Base-by-base conservation (phyloP, 2,888 invertebrate genomes). In the Phyllotreta cruciferae region DNA sequence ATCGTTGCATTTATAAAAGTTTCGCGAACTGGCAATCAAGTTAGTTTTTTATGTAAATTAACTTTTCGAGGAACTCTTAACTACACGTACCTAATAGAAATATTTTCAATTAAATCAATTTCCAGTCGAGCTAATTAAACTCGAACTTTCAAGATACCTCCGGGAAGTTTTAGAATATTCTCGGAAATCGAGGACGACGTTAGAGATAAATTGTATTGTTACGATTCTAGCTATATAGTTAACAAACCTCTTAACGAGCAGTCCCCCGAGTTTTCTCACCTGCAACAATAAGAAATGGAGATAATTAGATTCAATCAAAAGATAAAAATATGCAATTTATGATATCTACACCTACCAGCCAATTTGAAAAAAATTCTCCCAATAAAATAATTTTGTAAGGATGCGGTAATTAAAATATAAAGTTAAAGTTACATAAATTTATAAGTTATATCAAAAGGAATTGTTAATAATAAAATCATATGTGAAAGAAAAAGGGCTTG, bases 381-480 rank as follows among this genome's bases (percentile, higher is more conserved):
- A 24, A 24, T 24, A 24, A 24, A 24, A 24, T 24, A 1, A 24
- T 24, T 24, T 24, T 24, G 24, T 24, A 24, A 24, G 24, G 24
- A 24, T 24, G 24, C 24, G 4, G 4, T 1, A 24, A 24, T 24
- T 4, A 24, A 24, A n/a, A n/a, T n/a, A n/a, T n/a, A n/a, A n/a
- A n/a, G n/a, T n/a, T n/a, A n/a, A 24, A 24, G 24, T 24, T 3
- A 24, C 24, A 24, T 24, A 24, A 24, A 24, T 24, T 24, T 24
- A 24, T 24, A 24, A 4, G 24, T 24, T 24, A 24, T 4, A 24
- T 24, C 2, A 24, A 24, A 24, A 24, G 24, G 24, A 24, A 24
- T 24, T 24, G 24, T 45, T 56, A 56, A 56, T 56, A 56, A 56
- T 56, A 56, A 56, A 45, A 56, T 56, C 36, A 45, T 0, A 9